A percentile compares a stretch with the other conserved stretches of the same genome.
Evolutionary conservation across 2,888 invertebrate species (phyloP).

Genomic region (Cylloceria caligata): DNA sequence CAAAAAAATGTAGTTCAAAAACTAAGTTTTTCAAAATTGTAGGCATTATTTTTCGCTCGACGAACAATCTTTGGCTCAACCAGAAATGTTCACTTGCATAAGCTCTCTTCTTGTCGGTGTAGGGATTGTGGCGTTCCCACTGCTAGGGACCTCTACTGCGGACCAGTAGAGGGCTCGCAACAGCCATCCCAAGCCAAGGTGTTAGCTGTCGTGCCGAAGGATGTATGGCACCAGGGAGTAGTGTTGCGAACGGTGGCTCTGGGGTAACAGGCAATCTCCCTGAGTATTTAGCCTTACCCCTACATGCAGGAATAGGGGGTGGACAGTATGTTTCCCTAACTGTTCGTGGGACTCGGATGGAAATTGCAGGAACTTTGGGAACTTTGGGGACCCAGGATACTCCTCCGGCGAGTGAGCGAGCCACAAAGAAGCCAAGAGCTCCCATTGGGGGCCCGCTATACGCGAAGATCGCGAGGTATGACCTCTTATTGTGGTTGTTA

Average conservation of each 20-base stretch:
- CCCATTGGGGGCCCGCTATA: neutral
- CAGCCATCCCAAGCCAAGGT: conserved; percentile 7
- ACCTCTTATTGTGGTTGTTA: neutral
- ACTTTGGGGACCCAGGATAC: too few species aligned
- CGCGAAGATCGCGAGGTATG: neutral
- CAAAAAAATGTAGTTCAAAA: too few species aligned
- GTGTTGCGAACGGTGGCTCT: conserved; percentile 7
- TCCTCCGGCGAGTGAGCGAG: too few species aligned
- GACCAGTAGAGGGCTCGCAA: too few species aligned
- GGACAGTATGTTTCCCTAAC: neutral
- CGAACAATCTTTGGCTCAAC: too few species aligned
- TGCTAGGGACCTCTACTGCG: neutral
- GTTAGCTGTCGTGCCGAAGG: too few species aligned
- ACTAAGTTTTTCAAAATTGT: too few species aligned
- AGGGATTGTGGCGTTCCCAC: conserved; percentile 9
- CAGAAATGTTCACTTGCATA: too few species aligned
- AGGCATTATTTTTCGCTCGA: too few species aligned
- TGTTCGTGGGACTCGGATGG: neutral
- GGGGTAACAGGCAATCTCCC: neutral
- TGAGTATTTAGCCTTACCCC: conserved; percentile 11
- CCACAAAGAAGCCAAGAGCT: neutral
- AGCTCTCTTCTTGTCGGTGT: too few species aligned
- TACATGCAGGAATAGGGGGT: conserved; percentile 2
- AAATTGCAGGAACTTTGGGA: too few species aligned
- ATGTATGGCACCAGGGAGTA: too few species aligned